Evolutionary conservation across 2,888 invertebrate species (phyloP), one percentile per base, ranked within the genome.

Genomic region (Ochlodes sylvanus): DNA sequence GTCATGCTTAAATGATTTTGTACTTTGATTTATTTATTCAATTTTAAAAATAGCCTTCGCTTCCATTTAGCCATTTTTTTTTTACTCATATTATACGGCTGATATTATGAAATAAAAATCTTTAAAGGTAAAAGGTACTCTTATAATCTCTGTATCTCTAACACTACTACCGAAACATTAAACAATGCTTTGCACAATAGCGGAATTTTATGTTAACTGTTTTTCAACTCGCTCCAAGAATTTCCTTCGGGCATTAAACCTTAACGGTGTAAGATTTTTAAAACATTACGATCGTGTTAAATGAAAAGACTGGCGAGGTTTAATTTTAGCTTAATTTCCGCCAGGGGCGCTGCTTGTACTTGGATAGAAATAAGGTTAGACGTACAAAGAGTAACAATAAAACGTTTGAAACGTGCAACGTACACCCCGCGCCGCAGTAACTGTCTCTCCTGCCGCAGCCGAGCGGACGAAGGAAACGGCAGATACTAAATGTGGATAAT

Each of bases 401-500:
- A 50, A 50, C 50, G 50, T 19, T 50, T 19, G 50, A 50, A 47
- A 47, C 50, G 12, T 19, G 12, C 50, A 47, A 47, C 19, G 12
- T 19, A 12, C 50, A 19, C 12, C 19, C 19, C 19, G 12, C 19
- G 19, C 44, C 50, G 44, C 44, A 50, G 12, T 50, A 50, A 19
- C 19, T 21, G 50, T 50, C 50, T 50, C 50, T 2, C 17, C 19
- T 9, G 19, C 19, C 12, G 17, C 47, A 47, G 50, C 50, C 50
- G 19, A 19, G 19, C 19, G 9, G 9, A 15, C 15, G 44, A 47
- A 50, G 50, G 50, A 50, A 50, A 50, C 19, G 50, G 2, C 9
- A 27, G 27, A 27, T 27, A 50, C 50, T 50, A 50, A 50, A 50
- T 50, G 19, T 19, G 19, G 50, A 50, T 50, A 12, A 50, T 50